phyloP scores from a whole-genome alignment of 2,113 vertebrate species.

The Oncorhynchus mykiss region DNA sequence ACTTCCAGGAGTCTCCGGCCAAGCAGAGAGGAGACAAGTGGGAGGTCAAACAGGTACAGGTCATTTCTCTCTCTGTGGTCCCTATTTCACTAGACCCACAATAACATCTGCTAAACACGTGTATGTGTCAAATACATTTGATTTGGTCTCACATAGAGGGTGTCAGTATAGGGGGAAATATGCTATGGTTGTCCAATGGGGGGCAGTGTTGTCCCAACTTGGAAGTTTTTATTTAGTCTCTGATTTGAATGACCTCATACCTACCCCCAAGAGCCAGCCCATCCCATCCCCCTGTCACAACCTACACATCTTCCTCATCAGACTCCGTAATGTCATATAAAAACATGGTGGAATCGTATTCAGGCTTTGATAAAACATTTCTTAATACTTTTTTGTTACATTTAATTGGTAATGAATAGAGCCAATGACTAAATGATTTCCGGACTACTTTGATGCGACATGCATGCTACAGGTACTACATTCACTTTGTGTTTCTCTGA shows the following conservation, averaged over 20 bases:
- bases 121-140: too few species aligned
- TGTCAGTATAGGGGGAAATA: background rate
- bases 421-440: background rate
- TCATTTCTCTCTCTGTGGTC: background rate
- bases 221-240: background rate
- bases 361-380: background rate
- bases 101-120: too few species aligned
- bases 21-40: slow-evolving; percentile 34
- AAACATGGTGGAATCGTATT: slow-evolving; percentile 4
- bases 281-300: slow-evolving; percentile 56
- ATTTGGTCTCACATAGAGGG: too few species aligned
- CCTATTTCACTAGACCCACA: too few species aligned
- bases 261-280: slow-evolving; percentile 45
- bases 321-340: slow-evolving; percentile 50
- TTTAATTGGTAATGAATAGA: background rate
- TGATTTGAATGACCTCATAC: slow-evolving; percentile 65
- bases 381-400: background rate
- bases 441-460: too few species aligned
- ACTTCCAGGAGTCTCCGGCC: slow-evolving; percentile 18
- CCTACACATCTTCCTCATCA: slow-evolving; percentile 46
- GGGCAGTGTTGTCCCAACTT: slow-evolving; percentile 67
- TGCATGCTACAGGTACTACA: background rate
- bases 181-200: slow-evolving; percentile 42
- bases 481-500: background rate
- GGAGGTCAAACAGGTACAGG: slow-evolving; percentile 48